Evolutionary conservation across 2,797 vertebrate species (phyloP).

Genomic region (Furcifer pardalis): DNA sequence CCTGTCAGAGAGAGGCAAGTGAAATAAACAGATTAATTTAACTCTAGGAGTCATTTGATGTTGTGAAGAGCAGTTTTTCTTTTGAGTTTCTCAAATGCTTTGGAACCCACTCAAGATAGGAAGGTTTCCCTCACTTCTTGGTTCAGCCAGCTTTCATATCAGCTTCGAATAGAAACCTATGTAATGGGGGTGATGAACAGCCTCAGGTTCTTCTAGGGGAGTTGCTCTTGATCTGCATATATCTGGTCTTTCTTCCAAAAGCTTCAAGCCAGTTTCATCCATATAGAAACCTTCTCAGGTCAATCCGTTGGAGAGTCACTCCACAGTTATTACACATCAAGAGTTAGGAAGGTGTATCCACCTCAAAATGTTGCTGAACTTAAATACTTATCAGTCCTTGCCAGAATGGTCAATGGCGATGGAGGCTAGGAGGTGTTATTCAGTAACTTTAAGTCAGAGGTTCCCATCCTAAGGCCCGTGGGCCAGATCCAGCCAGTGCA

Average conservation of each 20-base stretch:
- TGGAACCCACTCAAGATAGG: background rate
- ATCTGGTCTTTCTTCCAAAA: too few relatives aligned
- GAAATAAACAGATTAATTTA: slow-evolving; percentile 53
- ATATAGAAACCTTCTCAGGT: too few relatives aligned
- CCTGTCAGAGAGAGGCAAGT: slow-evolving; percentile 38
- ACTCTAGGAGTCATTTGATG: slow-evolving; percentile 38
- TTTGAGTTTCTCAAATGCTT: slow-evolving; percentile 12
- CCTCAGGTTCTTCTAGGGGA: background rate
- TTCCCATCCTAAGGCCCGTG: too few relatives aligned
- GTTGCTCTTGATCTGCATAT: background rate
- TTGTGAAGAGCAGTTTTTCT: slow-evolving; percentile 16
- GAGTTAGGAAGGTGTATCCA: background rate
- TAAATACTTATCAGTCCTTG: background rate
- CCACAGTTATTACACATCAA: background rate
- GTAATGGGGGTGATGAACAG: too few relatives aligned
- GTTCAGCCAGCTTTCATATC: background rate
- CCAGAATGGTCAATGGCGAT: background rate
- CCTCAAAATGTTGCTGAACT: background rate
- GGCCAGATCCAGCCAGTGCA: too few relatives aligned
- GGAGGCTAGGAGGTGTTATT: too few relatives aligned
- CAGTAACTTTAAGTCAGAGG: too few relatives aligned
- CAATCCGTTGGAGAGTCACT: background rate
- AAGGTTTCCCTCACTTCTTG: background rate
- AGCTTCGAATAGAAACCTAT: background rate
- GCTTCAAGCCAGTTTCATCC: too few relatives aligned